Evolutionary conservation across 2,888 invertebrate species (phyloP).

Genomic region (Caenorhabditis imperialis): DNA sequence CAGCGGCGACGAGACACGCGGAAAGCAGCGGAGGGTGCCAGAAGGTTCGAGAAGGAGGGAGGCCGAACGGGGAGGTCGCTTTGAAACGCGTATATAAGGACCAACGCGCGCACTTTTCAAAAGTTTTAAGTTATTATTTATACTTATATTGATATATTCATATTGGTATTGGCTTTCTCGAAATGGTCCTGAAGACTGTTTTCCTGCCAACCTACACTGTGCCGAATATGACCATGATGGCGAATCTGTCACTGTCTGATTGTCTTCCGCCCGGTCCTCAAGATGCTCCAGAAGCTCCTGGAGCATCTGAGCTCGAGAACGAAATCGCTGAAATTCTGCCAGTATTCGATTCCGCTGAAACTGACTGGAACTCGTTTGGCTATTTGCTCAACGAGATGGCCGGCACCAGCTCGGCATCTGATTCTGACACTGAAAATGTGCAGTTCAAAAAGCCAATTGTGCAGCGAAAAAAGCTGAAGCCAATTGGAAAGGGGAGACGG

Average conservation of each 20-base stretch:
- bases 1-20: slow-evolving; percentile 16
- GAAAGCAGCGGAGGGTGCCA: slow-evolving; percentile 30
- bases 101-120: not conserved
- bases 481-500: slow-evolving; percentile 33
- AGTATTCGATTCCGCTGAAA: slow-evolving; percentile 53
- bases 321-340: slow-evolving; percentile 47
- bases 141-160: too few relatives aligned
- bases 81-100: slow-evolving; percentile 20
- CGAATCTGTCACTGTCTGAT: slow-evolving; percentile 19
- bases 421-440: not conserved
- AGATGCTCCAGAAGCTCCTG: not conserved
- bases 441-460: slow-evolving; percentile 22
- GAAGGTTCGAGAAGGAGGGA: slow-evolving; percentile 50
- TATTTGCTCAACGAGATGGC: slow-evolving; percentile 47
- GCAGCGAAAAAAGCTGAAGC: too few relatives aligned
- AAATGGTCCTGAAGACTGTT: slow-evolving; percentile 27
- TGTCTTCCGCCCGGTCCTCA: not conserved
- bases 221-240: slow-evolving; percentile 2
- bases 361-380: slow-evolving; percentile 56
- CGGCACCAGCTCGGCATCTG: not conserved
- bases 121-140: too few relatives aligned
- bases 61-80: slow-evolving; percentile 1
- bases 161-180: not conserved
- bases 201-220: slow-evolving; percentile 12
- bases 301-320: slow-evolving; percentile 18